These are phyloP conservation scores for Argynnis bischoffii DNA, from an alignment of 2,888 invertebrate genomes.

Conservation along the genomic window DNA sequence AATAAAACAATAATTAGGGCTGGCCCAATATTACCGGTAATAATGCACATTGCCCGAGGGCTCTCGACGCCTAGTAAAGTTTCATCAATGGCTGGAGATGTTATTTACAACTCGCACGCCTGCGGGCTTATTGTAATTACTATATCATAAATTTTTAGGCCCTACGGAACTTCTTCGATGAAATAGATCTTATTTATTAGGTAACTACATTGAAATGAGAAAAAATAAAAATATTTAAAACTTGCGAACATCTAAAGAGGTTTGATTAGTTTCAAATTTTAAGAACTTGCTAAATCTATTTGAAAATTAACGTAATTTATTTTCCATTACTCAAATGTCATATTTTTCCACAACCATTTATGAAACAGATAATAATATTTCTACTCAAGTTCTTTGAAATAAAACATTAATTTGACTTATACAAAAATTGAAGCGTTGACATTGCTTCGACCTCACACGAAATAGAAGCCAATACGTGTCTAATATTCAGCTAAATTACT, in stretches of 20 bases:
- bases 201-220: background rate
- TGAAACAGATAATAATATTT: background rate
- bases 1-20: conserved; percentile 31
- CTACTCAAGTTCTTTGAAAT: background rate
- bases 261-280: too few relatives aligned
- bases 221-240: background rate
- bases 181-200: conserved; percentile 14
- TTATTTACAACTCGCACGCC: conserved; percentile 34
- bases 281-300: too few relatives aligned
- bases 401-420: conserved; percentile 20
- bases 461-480: conserved; percentile 67
- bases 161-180: conserved; percentile 5
- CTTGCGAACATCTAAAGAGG: background rate
- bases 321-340: background rate
- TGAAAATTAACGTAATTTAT: background rate
- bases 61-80: conserved; percentile 34
- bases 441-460: conserved; percentile 68
- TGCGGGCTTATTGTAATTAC: conserved; percentile 29
- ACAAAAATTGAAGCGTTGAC: conserved; percentile 39
- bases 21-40: conserved; percentile 29
- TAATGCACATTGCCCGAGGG: conserved; percentile 30
- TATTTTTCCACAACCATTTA: background rate
- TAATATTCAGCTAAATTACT: conserved; percentile 73
- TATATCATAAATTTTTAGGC: conserved; percentile 27
- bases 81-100: conserved; percentile 31